Evolutionary conservation across 1,140 invertebrate genomes (phyloP).

Genomic region (Bicyclus anynana): DNA sequence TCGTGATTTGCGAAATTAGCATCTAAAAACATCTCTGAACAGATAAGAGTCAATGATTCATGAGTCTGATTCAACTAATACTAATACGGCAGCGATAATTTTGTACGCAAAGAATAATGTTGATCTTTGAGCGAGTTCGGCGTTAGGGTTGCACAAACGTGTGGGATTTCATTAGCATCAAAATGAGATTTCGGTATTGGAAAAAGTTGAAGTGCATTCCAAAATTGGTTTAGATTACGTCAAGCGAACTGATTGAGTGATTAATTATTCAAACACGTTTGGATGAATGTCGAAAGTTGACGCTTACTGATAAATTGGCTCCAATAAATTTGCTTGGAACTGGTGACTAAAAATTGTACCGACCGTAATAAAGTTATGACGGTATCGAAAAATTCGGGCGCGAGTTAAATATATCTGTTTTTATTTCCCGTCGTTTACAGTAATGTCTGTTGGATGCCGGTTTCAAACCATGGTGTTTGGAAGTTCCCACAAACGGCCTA

Average conservation of each 20-base stretch:
- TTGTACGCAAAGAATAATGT: constrained; percentile 31
- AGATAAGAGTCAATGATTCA: constrained; percentile 34
- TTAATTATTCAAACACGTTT: neutral
- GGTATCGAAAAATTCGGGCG: neutral
- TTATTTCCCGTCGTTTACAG: too few species aligned
- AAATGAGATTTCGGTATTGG: neutral
- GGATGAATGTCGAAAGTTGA: neutral
- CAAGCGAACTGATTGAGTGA: neutral
- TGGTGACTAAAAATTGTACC: neutral
- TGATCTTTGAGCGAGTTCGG: constrained; percentile 8
- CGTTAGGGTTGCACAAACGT: neutral
- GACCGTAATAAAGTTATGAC: neutral
- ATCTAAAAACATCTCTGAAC: constrained; percentile 21
- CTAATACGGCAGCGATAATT: constrained; percentile 25
- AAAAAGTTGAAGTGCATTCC: neutral
- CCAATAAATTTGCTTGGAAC: neutral
- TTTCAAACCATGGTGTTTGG: too few species aligned
- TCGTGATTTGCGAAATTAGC: constrained; percentile 32
- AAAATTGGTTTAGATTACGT: constrained; percentile 2
- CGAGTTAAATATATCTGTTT: neutral
- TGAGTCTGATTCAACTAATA: constrained; percentile 26
- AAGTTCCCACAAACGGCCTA: too few species aligned
- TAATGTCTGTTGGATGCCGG: too few species aligned
- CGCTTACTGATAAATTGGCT: neutral
- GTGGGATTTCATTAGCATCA: constrained; percentile 1